Base-by-base conservation (phyloP, 1,140 invertebrate species). In the Penaeus chinensis region DNA sequence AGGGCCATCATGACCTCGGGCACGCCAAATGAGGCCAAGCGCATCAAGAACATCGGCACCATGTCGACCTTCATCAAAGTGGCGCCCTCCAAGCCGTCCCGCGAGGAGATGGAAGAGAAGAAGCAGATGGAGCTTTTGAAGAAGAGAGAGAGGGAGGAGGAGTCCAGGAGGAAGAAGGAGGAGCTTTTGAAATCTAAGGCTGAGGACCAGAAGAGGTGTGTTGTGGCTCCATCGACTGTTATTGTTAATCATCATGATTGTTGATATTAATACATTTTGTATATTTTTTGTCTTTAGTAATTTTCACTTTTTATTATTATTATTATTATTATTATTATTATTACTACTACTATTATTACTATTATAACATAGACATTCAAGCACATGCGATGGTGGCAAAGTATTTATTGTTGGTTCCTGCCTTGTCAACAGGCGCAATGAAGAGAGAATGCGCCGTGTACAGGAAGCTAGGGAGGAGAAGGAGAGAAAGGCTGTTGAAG, bases 131-230 rank as follows among this genome's bases (percentile, higher is more conserved):
- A 90, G 62, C 18, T 89, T 13, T 24, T 74, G 62, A 86, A 71
- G 74, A 90, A 89, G 71, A 78, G 76, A 22, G 88, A 90, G 65
- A 77, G 82, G 13, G 89, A 87, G 47, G 84, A 90, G n/a, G 89
- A 89, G 27, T 81, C 85, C 16, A 42, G 71, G 27, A 79, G 77
- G 54, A 90, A 90, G 65, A 89, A 89, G 27, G 89, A 90, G 60
- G 88, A 90, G 42, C 42, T 82, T 13, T 22, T 90, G 66, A 54
- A 69, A 37, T 37, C 54, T 16, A 87, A 81, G 62, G 66, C 71
- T 18, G 88, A 89, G 74, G 87, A 86, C 47, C 54, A 66, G 18
- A 89, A 86, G 61, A 86, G 71, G 89, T 90, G 63, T 79, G 84
- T 37, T 8, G n/a, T 62, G 5, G 22, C 5, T 11, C 27, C 19